phyloP scores from a whole-genome alignment of 1,140 invertebrate species.

The Lethrus apterus region DNA sequence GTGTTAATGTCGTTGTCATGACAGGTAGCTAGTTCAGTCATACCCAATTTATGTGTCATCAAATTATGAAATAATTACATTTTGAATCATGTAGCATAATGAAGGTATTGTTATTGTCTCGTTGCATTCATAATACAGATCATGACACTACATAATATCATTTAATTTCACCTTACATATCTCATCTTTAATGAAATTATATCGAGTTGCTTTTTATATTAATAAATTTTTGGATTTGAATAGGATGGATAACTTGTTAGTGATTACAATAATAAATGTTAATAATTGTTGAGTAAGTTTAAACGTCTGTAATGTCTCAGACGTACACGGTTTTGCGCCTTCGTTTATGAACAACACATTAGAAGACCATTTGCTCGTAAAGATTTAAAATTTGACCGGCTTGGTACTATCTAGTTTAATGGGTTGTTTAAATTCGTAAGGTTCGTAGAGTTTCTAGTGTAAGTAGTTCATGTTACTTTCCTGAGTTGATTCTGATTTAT shows the following conservation, averaged over 20 bases:
- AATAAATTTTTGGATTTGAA: slow-evolving; percentile 22
- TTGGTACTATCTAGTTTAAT: not conserved
- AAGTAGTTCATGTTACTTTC: slow-evolving; percentile 29
- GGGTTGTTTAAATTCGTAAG: slow-evolving; percentile 13
- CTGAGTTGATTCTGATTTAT: slow-evolving; percentile 26
- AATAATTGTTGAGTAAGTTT: slow-evolving; percentile 27
- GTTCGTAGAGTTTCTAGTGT: slow-evolving; percentile 17
- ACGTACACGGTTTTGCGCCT: not conserved
- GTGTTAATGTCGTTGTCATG: too few species aligned
- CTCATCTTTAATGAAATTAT: slow-evolving; percentile 21
- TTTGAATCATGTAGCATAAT: too few species aligned
- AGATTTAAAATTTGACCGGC: not conserved
- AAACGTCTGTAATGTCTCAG: slow-evolving; percentile 11
- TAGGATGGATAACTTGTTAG: slow-evolving; percentile 27
- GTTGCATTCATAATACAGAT: too few species aligned
- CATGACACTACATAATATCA: too few species aligned
- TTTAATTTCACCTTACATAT: slow-evolving; percentile 26
- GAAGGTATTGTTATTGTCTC: too few species aligned
- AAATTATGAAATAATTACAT: too few species aligned
- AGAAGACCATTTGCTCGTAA: not conserved
- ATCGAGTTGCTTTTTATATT: slow-evolving; percentile 29
- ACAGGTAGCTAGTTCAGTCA: too few species aligned
- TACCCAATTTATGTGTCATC: too few species aligned
- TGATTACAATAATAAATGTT: slow-evolving; percentile 29
- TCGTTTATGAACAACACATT: slow-evolving; percentile 7